These are phyloP conservation scores for Sorex araneus DNA, from an alignment of 2,113 vertebrate genomes.

Conservation along the genomic window DNA sequence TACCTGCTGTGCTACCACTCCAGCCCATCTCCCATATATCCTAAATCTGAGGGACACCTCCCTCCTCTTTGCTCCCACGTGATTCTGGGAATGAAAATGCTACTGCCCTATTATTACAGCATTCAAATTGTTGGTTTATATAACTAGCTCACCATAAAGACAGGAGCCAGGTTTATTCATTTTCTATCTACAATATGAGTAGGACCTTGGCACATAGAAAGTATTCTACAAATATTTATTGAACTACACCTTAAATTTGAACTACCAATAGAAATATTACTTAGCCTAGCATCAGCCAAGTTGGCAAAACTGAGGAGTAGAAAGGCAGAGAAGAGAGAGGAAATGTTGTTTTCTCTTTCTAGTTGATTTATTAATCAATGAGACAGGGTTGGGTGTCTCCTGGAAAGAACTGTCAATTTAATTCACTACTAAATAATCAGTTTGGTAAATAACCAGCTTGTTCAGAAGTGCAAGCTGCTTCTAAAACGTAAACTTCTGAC, in stretches of 20 bases:
- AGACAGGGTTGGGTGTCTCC: not conserved
- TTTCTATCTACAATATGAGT: not conserved
- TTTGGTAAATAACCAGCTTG: not conserved
- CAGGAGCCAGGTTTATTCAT: not conserved
- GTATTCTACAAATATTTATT: not conserved
- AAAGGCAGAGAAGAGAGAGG: not conserved
- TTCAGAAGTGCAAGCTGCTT: not conserved
- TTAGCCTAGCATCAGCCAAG: not conserved
- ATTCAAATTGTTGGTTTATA: not conserved
- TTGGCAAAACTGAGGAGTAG: not conserved
- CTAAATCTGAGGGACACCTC: not conserved
- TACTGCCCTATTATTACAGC: not conserved
- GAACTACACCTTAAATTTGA: not conserved
- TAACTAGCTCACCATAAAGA: not conserved
- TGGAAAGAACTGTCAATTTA: not conserved
- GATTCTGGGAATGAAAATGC: not conserved
- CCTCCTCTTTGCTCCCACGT: not conserved
- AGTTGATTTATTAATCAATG: not conserved
- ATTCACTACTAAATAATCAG: not conserved
- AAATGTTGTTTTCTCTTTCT: not conserved
- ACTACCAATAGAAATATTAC: not conserved
- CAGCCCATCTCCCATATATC: not conserved
- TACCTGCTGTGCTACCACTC: no score
- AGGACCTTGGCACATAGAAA: not conserved
- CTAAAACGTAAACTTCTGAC: not conserved